A percentile compares a stretch with the other conserved stretches of the same genome.
Conservation (phyloP, 2,888 invertebrate genomes). For the Dryocosmus kuriphilus region DNA sequence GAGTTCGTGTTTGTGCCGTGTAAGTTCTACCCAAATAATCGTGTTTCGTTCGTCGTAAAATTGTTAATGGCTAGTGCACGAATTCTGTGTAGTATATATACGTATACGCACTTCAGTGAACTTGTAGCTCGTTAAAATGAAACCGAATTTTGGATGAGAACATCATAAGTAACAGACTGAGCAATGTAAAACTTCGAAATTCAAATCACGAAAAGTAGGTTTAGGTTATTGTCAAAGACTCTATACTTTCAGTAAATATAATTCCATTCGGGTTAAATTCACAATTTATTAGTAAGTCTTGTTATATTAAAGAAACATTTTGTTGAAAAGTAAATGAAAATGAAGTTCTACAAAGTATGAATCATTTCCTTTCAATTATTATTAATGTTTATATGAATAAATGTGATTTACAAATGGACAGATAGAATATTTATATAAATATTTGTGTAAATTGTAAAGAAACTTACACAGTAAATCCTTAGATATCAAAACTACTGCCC, state of each 20-base stretch:
- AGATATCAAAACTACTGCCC: no score
- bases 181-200: not conserved
- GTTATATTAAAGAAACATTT: no score
- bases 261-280: not conserved
- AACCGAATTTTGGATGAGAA: slow-evolving; percentile 8
- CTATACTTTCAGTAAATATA: not conserved
- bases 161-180: not conserved
- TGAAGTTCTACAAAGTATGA: no score
- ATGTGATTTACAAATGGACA: no score
- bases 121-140: slow-evolving; percentile 19
- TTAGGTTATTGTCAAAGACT: not conserved
- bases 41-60: slow-evolving; percentile 6
- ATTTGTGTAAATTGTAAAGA: no score
- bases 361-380: no score
- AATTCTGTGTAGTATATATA: not conserved
- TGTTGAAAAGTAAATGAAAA: no score
- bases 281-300: not conserved
- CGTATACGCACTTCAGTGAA: not conserved
- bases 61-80: slow-evolving; percentile 14
- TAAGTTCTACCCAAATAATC: slow-evolving; percentile 3
- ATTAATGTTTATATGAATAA: no score
- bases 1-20: not conserved
- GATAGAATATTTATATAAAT: no score
- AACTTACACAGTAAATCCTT: no score
- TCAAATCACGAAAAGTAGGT: not conserved